Conservation (phyloP, 2,113 vertebrate genomes). For the Pygoscelis antarcticus region DNA sequence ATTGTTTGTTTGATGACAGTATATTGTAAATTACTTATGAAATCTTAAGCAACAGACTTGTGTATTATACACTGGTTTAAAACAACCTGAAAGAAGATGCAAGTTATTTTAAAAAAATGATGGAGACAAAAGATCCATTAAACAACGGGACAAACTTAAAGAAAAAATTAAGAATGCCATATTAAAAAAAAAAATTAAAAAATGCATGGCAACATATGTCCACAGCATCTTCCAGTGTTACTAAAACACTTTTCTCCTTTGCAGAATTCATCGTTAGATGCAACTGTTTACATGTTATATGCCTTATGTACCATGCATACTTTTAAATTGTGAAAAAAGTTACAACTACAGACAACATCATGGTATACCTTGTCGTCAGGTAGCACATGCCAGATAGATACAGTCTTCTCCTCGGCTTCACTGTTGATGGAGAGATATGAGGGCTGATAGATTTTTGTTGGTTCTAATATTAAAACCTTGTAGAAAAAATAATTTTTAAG, state of each 20-base stretch:
- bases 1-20: background rate
- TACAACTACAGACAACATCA: background rate
- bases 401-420: conserved; percentile 91
- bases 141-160: background rate
- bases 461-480: conserved; percentile 96
- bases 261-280: background rate
- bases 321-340: background rate
- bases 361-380: conserved; percentile 90
- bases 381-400: conserved; percentile 96
- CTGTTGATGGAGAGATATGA: conserved; percentile 97
- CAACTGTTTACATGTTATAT: background rate
- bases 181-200: background rate
- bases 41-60: background rate
- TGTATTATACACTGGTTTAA: background rate
- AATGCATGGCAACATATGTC: background rate
- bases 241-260: background rate
- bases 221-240: background rate
- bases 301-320: background rate
- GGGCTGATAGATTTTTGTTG: conserved; percentile 96
- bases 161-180: background rate
- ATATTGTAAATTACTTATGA: background rate
- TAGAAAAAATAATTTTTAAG: background rate
- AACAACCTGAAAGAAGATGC: background rate
- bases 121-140: background rate
- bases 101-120: background rate